Evolutionary conservation across 2,888 invertebrate genomes (phyloP), one percentile per base, ranked within the genome.

Genomic region (Halictus quadricinctus): DNA sequence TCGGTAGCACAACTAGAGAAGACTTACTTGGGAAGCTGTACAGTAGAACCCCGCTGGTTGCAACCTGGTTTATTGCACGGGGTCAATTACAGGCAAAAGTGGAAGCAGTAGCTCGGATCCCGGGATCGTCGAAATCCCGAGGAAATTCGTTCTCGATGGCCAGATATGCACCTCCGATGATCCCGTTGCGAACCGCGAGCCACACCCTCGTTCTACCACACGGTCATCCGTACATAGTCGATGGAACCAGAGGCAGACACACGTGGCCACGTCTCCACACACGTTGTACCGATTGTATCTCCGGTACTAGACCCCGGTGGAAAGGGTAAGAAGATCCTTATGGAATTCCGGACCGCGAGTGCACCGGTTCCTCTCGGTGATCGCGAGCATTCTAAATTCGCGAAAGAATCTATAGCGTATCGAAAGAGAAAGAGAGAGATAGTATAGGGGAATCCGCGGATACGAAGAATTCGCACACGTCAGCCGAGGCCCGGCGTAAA

Each of bases 151-250:
- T 90, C 90, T 84, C 89, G 91, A 92, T 91, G 90, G 90, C 90
- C 91, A 70, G 91, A 91, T 91, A 91, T 92, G 91, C 91, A 90
- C 87, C 88, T 88, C 86, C 92, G 92, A 93, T 93, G 93, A 93
- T 94, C 93, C 94, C 93, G 93, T 94, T 94, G 93, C 91, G 87
- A 91, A 85, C 87, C 89, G 82, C 46, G 90, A 88, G 92, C 92
- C 92, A 92, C 92, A 90, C 92, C 92, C 90, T 92, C 85, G 84
- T 79, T 81, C 82, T 64, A 81, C 85, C 79, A 84, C 77, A 87
- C 86, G 83, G 66, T 74, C 69, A 81, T 82, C 79, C 79, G 75
- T 88, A 81, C 85, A 87, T 81, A 83, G 79, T 86, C 88, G 88
- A 83, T 88, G 76, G 88, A 80, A 86, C 87, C 81, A 70, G 80